Evolutionary conservation across 2,888 invertebrate genomes (phyloP).

Genomic region (Carcina quercana): DNA sequence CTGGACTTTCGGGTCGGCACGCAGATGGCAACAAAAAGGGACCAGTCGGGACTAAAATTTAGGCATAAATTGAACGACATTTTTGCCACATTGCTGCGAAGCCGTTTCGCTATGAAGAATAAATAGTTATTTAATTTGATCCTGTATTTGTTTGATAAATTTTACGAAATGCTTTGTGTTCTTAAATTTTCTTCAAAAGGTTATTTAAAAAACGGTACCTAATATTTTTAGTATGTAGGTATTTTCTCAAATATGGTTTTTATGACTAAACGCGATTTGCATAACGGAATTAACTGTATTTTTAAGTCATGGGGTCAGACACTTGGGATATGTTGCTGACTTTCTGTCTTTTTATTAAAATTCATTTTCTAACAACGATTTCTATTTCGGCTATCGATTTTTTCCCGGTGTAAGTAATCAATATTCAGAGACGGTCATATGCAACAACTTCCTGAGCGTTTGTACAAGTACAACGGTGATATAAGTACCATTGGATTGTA

Average conservation of each 20-base stretch:
- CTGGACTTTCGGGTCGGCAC: slow-evolving; percentile 60
- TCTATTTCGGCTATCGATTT: too few species aligned
- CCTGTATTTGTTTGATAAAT: not conserved
- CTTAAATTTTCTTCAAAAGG: not conserved
- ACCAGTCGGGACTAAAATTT: slow-evolving; percentile 62
- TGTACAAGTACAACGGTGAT: too few species aligned
- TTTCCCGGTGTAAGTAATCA: too few species aligned
- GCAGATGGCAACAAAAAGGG: slow-evolving; percentile 73
- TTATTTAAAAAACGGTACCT: too few species aligned
- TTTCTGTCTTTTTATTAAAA: slow-evolving; percentile 56
- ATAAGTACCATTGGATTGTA: too few species aligned
- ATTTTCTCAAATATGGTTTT: too few species aligned
- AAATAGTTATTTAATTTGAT: slow-evolving; percentile 18
- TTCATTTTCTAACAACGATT: slow-evolving; percentile 49
- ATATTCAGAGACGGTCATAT: too few species aligned
- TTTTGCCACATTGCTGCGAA: slow-evolving; percentile 58
- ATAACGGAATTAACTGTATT: slow-evolving; percentile 48
- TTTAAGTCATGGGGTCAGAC: slow-evolving; percentile 59
- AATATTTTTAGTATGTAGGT: too few species aligned
- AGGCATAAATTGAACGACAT: slow-evolving; percentile 71
- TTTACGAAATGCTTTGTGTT: too few species aligned
- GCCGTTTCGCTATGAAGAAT: slow-evolving; percentile 35
- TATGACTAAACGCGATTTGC: slow-evolving; percentile 40
- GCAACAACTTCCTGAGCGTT: too few species aligned
- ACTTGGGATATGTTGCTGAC: slow-evolving; percentile 57